Conservation (phyloP, 2,888 invertebrate species). For the Linyphia triangularis region DNA sequence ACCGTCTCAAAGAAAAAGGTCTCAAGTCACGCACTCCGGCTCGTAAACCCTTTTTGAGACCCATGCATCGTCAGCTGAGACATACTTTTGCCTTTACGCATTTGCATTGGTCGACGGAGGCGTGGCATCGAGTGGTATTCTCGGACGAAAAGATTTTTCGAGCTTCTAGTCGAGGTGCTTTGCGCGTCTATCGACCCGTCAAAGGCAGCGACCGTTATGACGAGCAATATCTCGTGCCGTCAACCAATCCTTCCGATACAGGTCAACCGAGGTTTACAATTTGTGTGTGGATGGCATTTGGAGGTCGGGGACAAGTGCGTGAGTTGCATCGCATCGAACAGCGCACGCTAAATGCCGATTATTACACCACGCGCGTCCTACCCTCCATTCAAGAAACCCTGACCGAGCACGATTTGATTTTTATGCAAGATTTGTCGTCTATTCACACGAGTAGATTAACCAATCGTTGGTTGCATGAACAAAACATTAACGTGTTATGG, state of each 20-base stretch:
- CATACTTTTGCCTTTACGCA: neutral
- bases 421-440: constrained; percentile 42
- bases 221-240: neutral
- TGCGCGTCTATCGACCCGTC: neutral
- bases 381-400: neutral
- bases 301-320: neutral
- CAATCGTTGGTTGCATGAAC: neutral
- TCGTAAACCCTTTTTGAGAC: constrained; percentile 16
- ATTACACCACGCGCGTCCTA: neutral
- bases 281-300: constrained; percentile 23
- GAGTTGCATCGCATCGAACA: constrained; percentile 13
- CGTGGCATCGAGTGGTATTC: constrained; percentile 31
- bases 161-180: neutral
- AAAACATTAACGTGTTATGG: neutral
- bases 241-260: neutral
- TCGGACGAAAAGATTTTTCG: constrained; percentile 51
- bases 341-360: neutral
- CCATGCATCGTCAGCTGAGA: neutral
- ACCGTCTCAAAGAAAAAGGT: constrained; percentile 27
- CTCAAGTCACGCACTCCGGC: neutral
- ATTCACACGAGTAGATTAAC: constrained; percentile 13
- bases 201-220: constrained; percentile 13
- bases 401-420: neutral
- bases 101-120: neutral
- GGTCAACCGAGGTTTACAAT: neutral